Conservation (phyloP, 2,113 vertebrate genomes). For the Suricata suricatta region DNA sequence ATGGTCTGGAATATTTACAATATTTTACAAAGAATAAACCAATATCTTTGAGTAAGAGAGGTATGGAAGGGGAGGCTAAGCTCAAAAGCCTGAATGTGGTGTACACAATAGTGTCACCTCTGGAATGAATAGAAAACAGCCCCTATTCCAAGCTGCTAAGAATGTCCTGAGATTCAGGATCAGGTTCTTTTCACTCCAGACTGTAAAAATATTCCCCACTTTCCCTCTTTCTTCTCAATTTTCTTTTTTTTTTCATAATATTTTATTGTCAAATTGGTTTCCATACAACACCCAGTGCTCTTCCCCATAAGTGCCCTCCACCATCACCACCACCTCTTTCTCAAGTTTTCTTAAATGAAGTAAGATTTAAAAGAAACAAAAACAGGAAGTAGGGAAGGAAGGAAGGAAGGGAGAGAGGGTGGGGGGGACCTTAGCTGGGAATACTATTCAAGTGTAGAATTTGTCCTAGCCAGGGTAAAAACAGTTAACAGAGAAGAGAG, state of each 20-base stretch:
- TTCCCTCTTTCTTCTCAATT: constrained; percentile 9
- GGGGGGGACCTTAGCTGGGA: not conserved
- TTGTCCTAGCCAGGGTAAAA: not conserved
- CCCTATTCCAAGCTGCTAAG: not conserved
- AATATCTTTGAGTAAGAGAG: not conserved
- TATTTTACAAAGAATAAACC: not conserved
- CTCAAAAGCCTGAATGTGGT: not conserved
- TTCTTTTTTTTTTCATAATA: too few relatives aligned
- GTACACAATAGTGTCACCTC: not conserved
- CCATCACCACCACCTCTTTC: too few relatives aligned
- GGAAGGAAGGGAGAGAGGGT: too few relatives aligned
- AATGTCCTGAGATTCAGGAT: not conserved
- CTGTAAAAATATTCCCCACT: not conserved
- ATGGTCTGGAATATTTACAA: not conserved
- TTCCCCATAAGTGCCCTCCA: too few relatives aligned
- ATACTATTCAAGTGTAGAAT: not conserved
- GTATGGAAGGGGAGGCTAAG: accelerated
- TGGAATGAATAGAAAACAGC: not conserved
- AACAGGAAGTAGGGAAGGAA: too few relatives aligned
- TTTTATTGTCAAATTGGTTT: too few relatives aligned
- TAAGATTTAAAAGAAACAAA: not conserved
- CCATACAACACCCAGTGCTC: too few relatives aligned
- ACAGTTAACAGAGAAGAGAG: not conserved
- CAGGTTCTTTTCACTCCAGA: not conserved
- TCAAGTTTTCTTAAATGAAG: not conserved